Conservation (phyloP, 2,113 vertebrate genomes). For the Ageneiosus marmoratus region DNA sequence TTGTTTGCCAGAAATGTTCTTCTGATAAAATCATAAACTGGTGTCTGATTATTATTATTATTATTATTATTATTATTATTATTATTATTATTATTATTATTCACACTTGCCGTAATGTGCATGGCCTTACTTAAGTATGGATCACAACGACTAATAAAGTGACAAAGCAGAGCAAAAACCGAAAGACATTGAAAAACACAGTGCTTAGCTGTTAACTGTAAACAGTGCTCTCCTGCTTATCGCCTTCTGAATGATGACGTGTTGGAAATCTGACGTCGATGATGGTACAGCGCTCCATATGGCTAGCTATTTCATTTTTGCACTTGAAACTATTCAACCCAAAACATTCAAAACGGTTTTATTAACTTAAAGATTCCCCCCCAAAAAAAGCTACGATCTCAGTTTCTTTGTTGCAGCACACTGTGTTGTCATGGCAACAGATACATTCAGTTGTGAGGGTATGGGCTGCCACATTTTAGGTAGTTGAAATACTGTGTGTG, state of each 20-base stretch:
- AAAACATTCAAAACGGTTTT: conserved; percentile 20
- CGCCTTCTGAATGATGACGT: conserved; percentile 39
- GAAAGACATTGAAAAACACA: conserved; percentile 58
- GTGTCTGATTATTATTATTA: conserved; percentile 5
- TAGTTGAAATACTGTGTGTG: conserved; percentile 68
- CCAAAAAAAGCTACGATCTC: conserved; percentile 52
- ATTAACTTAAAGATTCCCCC: background rate
- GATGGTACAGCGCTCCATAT: conserved; percentile 50
- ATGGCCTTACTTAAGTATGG: conserved; percentile 39
- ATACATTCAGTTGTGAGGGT: conserved; percentile 69
- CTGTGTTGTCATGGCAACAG: conserved; percentile 58
- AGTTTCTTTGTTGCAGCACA: conserved; percentile 61
- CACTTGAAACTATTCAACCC: conserved; percentile 24
- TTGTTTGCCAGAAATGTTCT: conserved; percentile 28
- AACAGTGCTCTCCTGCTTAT: conserved; percentile 56
- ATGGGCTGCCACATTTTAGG: conserved; percentile 59
- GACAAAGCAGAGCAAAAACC: conserved; percentile 53
- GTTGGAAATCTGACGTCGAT: conserved; percentile 33
- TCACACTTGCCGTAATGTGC: conserved; percentile 37
- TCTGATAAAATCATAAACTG: conserved; percentile 3
- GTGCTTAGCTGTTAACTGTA: conserved; percentile 59
- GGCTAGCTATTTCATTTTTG: conserved; percentile 53
- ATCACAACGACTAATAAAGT: conserved; percentile 47
- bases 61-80: no score
- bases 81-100: no score